Base-by-base conservation (phyloP, 2,113 vertebrate genomes). In the Pimephales promelas region DNA sequence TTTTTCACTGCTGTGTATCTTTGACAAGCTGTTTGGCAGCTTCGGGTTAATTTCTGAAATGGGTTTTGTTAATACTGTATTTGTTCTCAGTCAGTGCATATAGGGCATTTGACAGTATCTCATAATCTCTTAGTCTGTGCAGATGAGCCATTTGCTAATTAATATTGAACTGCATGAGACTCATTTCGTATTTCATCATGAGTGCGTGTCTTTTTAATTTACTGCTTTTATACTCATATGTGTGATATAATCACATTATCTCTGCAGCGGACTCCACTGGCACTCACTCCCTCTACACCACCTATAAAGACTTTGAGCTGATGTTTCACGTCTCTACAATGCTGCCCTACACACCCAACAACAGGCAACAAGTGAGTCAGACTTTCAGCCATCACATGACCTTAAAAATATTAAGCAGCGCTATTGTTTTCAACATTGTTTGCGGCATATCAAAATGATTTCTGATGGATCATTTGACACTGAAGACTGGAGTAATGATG, bases 311-410 rank as follows among this genome's bases (percentile, higher is more conserved):
- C 88, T 96, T 95, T 77, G 96, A 96, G 71, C 91, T 96, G 87
- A 96, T 96, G 96, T 96, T 96, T 91, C 96, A 96, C n/a, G 95
- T 96, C 49, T 96, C 95, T 10, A 96, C 95, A 47, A 92, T 96
- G 93, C 95, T 96, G 75, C 95, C 95, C 34, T 94, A 96, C 83
- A 96, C 95, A 88, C 95, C 95, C 45, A 96, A 89, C 92, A 96
- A 96, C 87, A 92, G 94, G 83, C 95, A 96, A 89, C 96, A 96
- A 95, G 96, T 96, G 93, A 22, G 92, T 84, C 24, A 31, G 22
- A 70, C 34, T 59, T 9, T 59, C 24, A 59, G 57, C 4, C 1
- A 13, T 36, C 9, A 22, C 31, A 68, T 68, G 31, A 36, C 31
- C 20, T 54, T 2, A 54, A 31, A 16, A 31, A 18, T 18, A 59